Conservation (phyloP, 2,888 invertebrate species). For the Pelosia muscerda region DNA sequence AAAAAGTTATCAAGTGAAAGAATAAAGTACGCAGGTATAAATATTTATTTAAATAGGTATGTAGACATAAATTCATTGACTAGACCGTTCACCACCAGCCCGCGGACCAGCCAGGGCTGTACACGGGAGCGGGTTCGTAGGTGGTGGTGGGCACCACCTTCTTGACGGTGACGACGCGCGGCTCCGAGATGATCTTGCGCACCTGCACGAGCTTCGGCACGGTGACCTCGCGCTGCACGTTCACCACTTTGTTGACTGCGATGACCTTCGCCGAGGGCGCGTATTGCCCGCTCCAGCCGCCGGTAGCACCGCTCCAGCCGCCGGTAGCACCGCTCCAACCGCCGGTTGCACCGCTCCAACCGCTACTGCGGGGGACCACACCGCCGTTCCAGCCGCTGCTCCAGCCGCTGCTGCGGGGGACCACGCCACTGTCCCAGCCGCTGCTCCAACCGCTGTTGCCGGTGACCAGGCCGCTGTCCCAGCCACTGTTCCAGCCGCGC, state of each 20-base stretch:
- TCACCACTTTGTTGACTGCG: constrained; percentile 52
- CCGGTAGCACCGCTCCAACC: background rate
- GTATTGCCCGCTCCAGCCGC: background rate
- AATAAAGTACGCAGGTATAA: background rate
- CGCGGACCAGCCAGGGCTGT: background rate
- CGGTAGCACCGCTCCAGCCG: background rate
- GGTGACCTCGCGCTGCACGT: constrained; percentile 46
- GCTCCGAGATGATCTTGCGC: constrained; percentile 58
- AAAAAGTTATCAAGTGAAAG: background rate
- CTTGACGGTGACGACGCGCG: constrained; percentile 59
- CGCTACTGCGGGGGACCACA: too few species aligned
- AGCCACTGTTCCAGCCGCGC: too few species aligned
- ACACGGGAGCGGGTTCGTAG: background rate
- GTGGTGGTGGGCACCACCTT: constrained; percentile 36
- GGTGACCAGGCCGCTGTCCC: background rate
- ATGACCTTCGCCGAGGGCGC: constrained; percentile 24
- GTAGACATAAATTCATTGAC: background rate
- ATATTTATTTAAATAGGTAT: background rate
- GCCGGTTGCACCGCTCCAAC: constrained; percentile 12
- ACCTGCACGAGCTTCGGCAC: constrained; percentile 56
- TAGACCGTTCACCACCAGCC: background rate
- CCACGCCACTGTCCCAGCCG: background rate
- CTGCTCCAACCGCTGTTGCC: background rate
- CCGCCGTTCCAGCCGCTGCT: background rate
- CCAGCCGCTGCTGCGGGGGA: background rate